phyloP scores from a whole-genome alignment of 2,797 vertebrate genomes.

The Bovichtus diacanthus region DNA sequence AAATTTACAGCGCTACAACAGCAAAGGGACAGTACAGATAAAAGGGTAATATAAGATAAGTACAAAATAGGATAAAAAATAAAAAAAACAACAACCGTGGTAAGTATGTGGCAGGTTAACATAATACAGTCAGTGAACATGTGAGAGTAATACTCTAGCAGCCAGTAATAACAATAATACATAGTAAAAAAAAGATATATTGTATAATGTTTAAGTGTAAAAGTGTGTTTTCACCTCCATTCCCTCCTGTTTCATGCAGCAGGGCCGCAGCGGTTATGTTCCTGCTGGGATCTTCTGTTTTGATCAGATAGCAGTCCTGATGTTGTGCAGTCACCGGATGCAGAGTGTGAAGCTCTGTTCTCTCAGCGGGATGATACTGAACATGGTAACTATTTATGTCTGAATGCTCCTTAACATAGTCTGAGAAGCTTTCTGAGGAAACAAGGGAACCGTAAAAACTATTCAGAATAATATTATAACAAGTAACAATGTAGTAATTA shows the following conservation, averaged over 20 bases:
- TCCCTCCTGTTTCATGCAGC: slow-evolving; percentile 19
- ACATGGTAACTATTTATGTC: slow-evolving; percentile 34
- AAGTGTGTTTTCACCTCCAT: slow-evolving; percentile 30
- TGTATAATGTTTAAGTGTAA: background rate
- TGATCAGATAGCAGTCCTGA: slow-evolving; percentile 45
- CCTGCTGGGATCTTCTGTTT: slow-evolving; percentile 25
- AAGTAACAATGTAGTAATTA: background rate
- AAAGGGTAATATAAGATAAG: too few species aligned
- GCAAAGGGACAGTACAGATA: too few species aligned
- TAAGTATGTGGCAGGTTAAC: too few species aligned
- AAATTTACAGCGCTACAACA: too few species aligned
- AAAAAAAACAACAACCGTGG: too few species aligned
- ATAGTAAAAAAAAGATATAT: too few species aligned
- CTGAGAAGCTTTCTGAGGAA: slow-evolving; percentile 49
- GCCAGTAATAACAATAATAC: too few species aligned
- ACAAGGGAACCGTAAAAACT: background rate
- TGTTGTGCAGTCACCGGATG: slow-evolving; percentile 31
- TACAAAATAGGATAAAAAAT: too few species aligned
- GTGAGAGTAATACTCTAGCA: too few species aligned
- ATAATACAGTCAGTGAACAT: too few species aligned
- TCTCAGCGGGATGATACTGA: slow-evolving; percentile 36
- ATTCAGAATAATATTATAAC: background rate
- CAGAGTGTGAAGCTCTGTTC: slow-evolving; percentile 45
- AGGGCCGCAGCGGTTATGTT: background rate
- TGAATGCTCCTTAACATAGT: slow-evolving; percentile 29